These are phyloP conservation scores for Adelges cooleyi DNA, from an alignment of 1,140 invertebrate species.

Conservation along the genomic window DNA sequence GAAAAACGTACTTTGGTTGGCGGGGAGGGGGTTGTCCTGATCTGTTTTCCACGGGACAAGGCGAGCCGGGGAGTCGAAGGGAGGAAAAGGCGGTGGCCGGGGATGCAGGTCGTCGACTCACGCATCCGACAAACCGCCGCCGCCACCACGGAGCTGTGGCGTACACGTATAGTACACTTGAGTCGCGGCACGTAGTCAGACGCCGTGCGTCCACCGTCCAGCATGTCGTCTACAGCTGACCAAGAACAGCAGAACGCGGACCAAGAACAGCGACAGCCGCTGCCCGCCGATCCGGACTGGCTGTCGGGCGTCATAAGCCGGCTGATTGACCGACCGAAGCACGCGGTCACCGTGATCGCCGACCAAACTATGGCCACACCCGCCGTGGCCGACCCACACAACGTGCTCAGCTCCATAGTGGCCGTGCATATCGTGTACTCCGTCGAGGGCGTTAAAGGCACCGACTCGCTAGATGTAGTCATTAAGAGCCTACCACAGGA, in stretches of 20 bases:
- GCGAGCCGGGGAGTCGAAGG: no score
- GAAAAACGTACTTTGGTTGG: no score
- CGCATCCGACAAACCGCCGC: background rate
- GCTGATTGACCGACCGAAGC: background rate
- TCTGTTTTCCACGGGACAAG: no score
- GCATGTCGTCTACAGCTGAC: slow-evolving; percentile 3
- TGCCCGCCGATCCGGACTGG: slow-evolving; percentile 45
- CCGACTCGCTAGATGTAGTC: slow-evolving; percentile 45
- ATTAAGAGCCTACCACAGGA: slow-evolving; percentile 64
- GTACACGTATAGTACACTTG: background rate
- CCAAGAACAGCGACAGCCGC: slow-evolving; percentile 40
- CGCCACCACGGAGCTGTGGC: background rate
- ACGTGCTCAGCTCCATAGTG: slow-evolving; percentile 25
- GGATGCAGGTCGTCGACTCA: slow-evolving; percentile 17
- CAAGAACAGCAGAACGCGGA: background rate
- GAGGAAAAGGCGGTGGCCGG: background rate
- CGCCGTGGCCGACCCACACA: slow-evolving; percentile 38
- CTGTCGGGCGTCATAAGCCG: slow-evolving; percentile 34
- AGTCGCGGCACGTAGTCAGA: background rate
- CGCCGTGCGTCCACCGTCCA: background rate
- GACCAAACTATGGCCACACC: slow-evolving; percentile 42
- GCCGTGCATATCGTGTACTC: slow-evolving; percentile 22
- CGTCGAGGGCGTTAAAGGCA: slow-evolving; percentile 4
- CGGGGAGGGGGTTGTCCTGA: no score
- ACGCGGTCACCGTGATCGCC: slow-evolving; percentile 41